Base-by-base conservation (phyloP, 2,797 vertebrate genomes). In the Muraenolepis orangiensis region DNA sequence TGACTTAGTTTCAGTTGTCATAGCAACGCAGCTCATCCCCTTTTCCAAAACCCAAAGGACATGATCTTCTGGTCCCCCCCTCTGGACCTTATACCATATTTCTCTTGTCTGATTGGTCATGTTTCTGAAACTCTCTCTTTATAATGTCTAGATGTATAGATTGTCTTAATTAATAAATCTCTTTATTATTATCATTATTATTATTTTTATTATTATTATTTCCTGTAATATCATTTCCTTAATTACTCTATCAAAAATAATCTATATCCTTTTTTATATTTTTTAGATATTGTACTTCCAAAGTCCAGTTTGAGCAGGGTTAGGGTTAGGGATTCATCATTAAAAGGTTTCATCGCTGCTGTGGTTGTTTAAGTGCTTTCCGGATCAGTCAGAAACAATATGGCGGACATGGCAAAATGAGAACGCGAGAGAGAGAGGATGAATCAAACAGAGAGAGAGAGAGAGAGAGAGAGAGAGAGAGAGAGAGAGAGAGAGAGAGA, bases 1-100 rank as follows among this genome's bases (percentile, higher is more conserved):
- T 90, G 84, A 83, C 87, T 90, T 42, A 81, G 73, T 86, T 81
- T 89, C 78, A 83, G 93, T 95, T 93, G 94, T 89, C 94, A 95
- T 95, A 92, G 91, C 92, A 95, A 96, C 94, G 76, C 74, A 81
- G 88, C 86, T 87, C 76, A 31, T n/a, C 84, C 87, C 83, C 78
- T 80, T 0, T 67, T 85, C 86, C 32, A 28, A 83, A 1, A 14
- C 90, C 85, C 79, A 76, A 12, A 74, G 76, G 71, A 51, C 71
- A 81, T 29, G 69, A 81, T 28, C 64, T 30, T 76, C 30, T 26
- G 67, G 80, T 29, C 67, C 31, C 74, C 32, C 72, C 70, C 71
- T 40, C 29, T 67, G 42, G n/a, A 29, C 2, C 18, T 29, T 30
- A 28, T 69, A 16, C 14, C 30, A 28, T 69, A 16, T 14, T 20